Percentiles rank a stretch among this genome's conserved stretches.
These are phyloP conservation scores for Nycticorax nycticorax DNA, from an alignment of 2,113 vertebrate species.

Conservation along the genomic window DNA sequence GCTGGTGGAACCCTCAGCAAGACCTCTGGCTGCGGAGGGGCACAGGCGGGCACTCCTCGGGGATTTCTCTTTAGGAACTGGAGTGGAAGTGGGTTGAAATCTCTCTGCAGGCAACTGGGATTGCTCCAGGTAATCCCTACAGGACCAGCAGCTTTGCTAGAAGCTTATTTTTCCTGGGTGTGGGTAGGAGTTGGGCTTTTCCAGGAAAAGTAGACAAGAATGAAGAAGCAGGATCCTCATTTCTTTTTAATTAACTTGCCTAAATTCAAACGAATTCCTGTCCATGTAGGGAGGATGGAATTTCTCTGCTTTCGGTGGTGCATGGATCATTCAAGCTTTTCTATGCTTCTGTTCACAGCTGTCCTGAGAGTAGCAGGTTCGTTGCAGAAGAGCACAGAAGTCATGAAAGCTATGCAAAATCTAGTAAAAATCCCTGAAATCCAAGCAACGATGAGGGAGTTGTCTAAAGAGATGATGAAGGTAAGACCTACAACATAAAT, in stretches of 20 bases:
- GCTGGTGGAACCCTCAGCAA: not conserved
- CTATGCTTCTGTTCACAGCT: conserved; percentile 73
- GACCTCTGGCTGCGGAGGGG: not conserved
- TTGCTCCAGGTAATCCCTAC: not conserved
- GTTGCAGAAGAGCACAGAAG: conserved; percentile 95
- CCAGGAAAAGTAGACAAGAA: not conserved
- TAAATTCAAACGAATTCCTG: not conserved
- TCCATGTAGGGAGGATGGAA: not conserved
- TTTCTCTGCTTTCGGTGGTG: not conserved
- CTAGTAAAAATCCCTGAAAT: conserved; percentile 96
- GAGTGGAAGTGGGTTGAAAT: not conserved
- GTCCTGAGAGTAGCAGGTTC: conserved; percentile 89
- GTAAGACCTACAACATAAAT: conserved; percentile 56
- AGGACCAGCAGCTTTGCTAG: not conserved
- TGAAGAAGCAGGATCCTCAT: rapidly evolving
- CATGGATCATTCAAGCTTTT: not conserved
- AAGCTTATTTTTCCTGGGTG: rapidly evolving
- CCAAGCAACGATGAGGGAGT: conserved; percentile 94
- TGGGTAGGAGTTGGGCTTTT: not conserved
- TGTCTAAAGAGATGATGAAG: conserved; percentile 99
- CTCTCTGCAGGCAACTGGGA: not conserved
- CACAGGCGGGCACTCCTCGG: not conserved
- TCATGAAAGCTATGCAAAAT: conserved; percentile 98
- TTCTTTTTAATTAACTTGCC: not conserved
- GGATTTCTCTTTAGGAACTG: not conserved